Evolutionary conservation across 2,888 invertebrate species (phyloP).

Genomic region (Ophraella communa): DNA sequence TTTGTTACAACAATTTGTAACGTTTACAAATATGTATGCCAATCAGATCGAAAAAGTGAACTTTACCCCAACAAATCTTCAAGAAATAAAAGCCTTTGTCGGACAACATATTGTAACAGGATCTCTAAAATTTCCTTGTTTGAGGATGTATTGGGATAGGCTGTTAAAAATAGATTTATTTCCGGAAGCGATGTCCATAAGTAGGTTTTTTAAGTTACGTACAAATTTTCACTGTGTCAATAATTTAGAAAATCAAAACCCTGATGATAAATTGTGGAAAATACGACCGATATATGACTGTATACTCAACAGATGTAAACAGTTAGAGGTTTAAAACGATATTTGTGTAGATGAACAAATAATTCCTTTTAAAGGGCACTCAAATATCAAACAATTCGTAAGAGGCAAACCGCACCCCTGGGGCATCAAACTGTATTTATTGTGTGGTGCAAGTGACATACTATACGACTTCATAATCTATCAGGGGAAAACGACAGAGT

Average conservation of each 20-base stretch:
- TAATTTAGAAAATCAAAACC: neutral
- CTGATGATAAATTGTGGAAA: slow-evolving; percentile 3
- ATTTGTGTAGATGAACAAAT: neutral
- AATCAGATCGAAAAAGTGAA: no score
- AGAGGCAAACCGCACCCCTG: neutral
- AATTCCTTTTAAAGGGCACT: neutral
- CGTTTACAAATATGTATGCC: no score
- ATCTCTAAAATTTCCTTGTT: slow-evolving; percentile 3
- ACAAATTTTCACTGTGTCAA: slow-evolving; percentile 3
- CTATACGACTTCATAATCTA: no score
- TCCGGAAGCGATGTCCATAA: neutral
- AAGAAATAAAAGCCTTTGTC: slow-evolving; percentile 1
- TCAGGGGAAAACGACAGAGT: no score
- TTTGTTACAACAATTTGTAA: no score
- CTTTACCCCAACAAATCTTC: no score
- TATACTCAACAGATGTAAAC: slow-evolving; percentile 9
- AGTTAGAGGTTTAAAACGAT: neutral
- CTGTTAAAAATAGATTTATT: neutral
- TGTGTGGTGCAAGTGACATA: no score
- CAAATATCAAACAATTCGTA: neutral
- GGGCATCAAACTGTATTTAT: no score
- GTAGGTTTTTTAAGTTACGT: neutral
- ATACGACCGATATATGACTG: slow-evolving; percentile 1
- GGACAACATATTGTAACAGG: slow-evolving; percentile 6
- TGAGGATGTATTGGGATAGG: slow-evolving; percentile 9